These are phyloP conservation scores for Synergus itoensis DNA, from an alignment of 2,888 invertebrate genomes.

Conservation along the genomic window DNA sequence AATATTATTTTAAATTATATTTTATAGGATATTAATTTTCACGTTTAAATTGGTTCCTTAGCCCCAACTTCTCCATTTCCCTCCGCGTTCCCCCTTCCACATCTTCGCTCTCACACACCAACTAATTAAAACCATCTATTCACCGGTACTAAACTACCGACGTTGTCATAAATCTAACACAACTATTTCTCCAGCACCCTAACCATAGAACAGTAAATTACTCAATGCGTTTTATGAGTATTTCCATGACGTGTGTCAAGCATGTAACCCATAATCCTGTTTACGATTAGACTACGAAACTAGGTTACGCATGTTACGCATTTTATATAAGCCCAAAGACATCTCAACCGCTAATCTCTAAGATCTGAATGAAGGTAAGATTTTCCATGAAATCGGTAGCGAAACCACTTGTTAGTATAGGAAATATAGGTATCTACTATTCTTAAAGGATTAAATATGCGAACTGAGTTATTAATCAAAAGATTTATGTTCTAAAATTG, in stretches of 20 bases:
- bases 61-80: conserved; percentile 1
- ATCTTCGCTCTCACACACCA: conserved; percentile 42
- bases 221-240: conserved; percentile 1
- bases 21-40: conserved; percentile 15
- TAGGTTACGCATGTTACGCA: neutral
- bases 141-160: conserved; percentile 54
- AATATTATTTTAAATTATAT: neutral
- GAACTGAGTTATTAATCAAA: no score
- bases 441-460: no score
- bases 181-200: conserved; percentile 55
- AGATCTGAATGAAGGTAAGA: no score
- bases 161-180: conserved; percentile 54
- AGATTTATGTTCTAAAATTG: no score
- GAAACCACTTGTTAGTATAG: no score
- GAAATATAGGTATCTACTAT: no score
- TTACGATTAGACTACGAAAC: neutral
- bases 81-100: neutral
- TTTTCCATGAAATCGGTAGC: no score
- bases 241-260: conserved; percentile 2
- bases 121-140: conserved; percentile 59
- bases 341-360: no score
- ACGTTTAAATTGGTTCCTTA: neutral
- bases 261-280: neutral
- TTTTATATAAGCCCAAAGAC: neutral
- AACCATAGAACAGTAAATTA: conserved; percentile 53